phyloP scores from a whole-genome alignment of 1,140 invertebrate genomes.

The Penaeus chinensis region DNA sequence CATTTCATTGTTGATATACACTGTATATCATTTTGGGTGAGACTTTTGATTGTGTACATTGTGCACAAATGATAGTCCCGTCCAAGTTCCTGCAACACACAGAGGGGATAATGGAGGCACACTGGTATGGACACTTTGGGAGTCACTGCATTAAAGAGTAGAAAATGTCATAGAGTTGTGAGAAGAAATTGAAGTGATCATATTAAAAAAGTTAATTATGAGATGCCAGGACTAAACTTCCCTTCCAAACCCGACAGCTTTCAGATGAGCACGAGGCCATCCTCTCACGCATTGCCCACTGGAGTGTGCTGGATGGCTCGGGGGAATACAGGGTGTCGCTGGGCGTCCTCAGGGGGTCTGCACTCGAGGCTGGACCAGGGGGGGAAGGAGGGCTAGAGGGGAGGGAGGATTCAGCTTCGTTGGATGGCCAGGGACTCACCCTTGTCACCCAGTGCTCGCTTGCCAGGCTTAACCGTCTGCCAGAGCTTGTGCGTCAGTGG shows the following conservation, averaged over 20 bases:
- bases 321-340: slow-evolving; percentile 42
- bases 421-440: slow-evolving; percentile 12
- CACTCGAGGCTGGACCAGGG: not conserved
- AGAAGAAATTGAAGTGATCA: not conserved
- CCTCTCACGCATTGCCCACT: slow-evolving; percentile 40
- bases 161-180: no score
- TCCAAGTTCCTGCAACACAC: no score
- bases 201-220: not conserved
- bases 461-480: slow-evolving; percentile 26
- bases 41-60: no score
- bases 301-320: slow-evolving; percentile 47
- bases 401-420: not conserved
- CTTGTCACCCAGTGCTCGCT: slow-evolving; percentile 44
- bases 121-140: no score
- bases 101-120: no score
- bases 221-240: not conserved
- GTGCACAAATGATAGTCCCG: not conserved
- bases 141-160: no score
- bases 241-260: slow-evolving; percentile 7
- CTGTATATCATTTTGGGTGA: no score
- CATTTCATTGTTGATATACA: no score
- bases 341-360: slow-evolving; percentile 26
- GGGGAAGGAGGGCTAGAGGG: slow-evolving; percentile 1
- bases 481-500: slow-evolving; percentile 23
- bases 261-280: slow-evolving; percentile 48